These are phyloP conservation scores for Oryzias celebensis DNA, from an alignment of 2,113 vertebrate species.

Conservation along the genomic window DNA sequence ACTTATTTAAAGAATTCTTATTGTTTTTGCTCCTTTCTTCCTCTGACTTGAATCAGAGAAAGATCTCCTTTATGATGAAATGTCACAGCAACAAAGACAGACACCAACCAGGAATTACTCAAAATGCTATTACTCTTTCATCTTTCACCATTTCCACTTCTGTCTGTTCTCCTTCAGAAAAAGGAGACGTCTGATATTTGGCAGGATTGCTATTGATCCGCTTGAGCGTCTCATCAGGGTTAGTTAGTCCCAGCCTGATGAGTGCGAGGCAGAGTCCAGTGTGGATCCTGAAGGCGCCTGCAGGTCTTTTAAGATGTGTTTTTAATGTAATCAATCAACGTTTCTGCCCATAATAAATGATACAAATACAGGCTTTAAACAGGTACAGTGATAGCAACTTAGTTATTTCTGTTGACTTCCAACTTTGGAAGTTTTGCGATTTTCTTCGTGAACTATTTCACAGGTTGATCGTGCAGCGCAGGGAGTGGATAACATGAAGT, in stretches of 20 bases:
- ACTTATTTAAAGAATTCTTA: constrained; percentile 1
- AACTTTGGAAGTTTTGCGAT: too few species aligned
- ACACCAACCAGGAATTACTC: constrained; percentile 42
- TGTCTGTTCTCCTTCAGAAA: constrained; percentile 26
- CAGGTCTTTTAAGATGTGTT: too few species aligned
- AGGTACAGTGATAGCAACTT: too few species aligned
- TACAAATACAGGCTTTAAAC: too few species aligned
- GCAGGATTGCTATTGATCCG: constrained; percentile 50
- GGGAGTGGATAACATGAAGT: too few species aligned
- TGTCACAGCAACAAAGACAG: constrained; percentile 40
- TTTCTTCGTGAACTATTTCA: too few species aligned
- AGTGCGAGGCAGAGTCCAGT: constrained; percentile 9
- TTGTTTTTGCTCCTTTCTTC: not conserved
- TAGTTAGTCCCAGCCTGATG: constrained; percentile 21
- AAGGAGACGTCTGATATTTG: constrained; percentile 42
- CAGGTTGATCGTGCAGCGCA: too few species aligned
- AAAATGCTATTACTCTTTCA: constrained; percentile 44
- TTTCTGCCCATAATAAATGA: too few species aligned
- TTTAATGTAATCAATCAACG: too few species aligned
- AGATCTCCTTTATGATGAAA: constrained; percentile 45
- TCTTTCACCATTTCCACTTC: constrained; percentile 31
- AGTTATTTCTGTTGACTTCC: too few species aligned
- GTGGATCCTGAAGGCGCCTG: not conserved
- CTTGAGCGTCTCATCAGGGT: constrained; percentile 34
- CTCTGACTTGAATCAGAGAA: constrained; percentile 27